A percentile compares a stretch with the other conserved stretches of the same genome.
phyloP scores from a whole-genome alignment of 1,140 invertebrate genomes.

The Conopomorpha cramerella region DNA sequence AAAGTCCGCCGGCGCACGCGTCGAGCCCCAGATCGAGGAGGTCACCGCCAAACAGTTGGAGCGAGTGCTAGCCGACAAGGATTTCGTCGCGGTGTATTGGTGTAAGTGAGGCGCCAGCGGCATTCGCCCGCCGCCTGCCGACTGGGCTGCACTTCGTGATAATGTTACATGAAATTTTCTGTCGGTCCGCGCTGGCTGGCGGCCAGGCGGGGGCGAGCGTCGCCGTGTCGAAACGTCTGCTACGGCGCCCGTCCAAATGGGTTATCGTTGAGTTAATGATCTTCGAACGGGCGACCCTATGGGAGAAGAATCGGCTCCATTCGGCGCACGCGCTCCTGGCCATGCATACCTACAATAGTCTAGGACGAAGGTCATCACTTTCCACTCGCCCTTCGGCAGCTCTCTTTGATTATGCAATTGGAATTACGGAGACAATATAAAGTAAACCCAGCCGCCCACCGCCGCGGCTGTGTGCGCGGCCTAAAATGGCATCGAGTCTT shows the following conservation, averaged over 20 bases:
- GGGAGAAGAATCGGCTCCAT: constrained; percentile 10
- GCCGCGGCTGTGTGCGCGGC: constrained; percentile 30
- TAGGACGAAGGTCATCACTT: neutral
- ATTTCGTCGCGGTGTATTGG: constrained; percentile 94
- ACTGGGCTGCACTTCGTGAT: constrained; percentile 13
- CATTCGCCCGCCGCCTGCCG: constrained; percentile 16
- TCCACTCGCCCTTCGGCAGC: neutral
- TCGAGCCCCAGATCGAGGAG: constrained; percentile 86
- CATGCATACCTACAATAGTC: too few relatives aligned
- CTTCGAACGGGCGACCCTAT: constrained; percentile 17
- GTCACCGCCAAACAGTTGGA: constrained; percentile 90
- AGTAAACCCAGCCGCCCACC: constrained; percentile 34
- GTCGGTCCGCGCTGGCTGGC: constrained; percentile 10
- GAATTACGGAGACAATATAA: constrained; percentile 46
- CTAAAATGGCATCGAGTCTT: constrained; percentile 54
- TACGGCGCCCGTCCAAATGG: constrained; percentile 31
- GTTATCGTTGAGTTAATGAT: constrained; percentile 36
- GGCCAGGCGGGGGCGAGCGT: constrained; percentile 15
- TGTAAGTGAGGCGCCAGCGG: constrained; percentile 73
- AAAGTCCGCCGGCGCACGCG: constrained; percentile 34
- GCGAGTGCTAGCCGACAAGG: constrained; percentile 83
- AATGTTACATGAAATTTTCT: constrained; percentile 10
- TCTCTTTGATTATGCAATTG: constrained; percentile 31
- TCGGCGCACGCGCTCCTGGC: neutral
- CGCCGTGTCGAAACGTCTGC: constrained; percentile 23